These are phyloP conservation scores for Globodera ellingtonae DNA, from an alignment of 1,140 invertebrate genomes.

Conservation along the genomic window DNA sequence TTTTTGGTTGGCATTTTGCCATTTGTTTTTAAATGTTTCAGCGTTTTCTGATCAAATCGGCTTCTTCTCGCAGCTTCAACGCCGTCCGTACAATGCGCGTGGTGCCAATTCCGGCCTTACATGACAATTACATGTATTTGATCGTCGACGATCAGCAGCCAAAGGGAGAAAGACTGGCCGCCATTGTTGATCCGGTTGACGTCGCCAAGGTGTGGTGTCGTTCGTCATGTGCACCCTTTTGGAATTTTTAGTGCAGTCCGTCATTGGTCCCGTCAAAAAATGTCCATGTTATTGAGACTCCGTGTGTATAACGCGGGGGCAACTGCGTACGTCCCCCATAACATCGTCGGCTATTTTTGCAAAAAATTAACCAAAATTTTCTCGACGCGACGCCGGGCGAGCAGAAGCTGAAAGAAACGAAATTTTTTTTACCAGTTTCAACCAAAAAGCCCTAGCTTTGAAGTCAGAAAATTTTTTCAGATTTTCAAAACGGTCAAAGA, in stretches of 20 bases:
- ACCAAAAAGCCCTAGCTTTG: neutral
- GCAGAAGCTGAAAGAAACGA: neutral
- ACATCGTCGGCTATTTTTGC: neutral
- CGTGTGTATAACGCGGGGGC: neutral
- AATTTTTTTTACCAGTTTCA: slow-evolving; percentile 7
- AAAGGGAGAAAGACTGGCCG: neutral
- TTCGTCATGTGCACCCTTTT: neutral
- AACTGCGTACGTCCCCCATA: no score
- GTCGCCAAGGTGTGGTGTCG: slow-evolving; percentile 3
- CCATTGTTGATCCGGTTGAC: slow-evolving; percentile 36
- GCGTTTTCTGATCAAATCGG: neutral
- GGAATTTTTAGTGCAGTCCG: no score
- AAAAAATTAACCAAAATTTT: neutral
- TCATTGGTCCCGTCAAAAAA: no score
- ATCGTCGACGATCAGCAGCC: slow-evolving; percentile 20
- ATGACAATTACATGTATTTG: slow-evolving; percentile 37
- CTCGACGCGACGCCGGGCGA: no score
- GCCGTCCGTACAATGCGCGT: slow-evolving; percentile 22
- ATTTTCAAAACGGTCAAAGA: neutral
- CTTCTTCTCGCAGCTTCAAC: neutral
- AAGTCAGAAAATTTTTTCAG: slow-evolving; percentile 22
- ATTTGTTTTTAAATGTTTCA: neutral
- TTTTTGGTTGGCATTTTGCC: neutral
- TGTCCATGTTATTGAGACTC: neutral
- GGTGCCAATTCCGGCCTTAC: slow-evolving; percentile 35